Base-by-base conservation (phyloP, 1,140 invertebrate species). In the Ooceraea biroi region DNA sequence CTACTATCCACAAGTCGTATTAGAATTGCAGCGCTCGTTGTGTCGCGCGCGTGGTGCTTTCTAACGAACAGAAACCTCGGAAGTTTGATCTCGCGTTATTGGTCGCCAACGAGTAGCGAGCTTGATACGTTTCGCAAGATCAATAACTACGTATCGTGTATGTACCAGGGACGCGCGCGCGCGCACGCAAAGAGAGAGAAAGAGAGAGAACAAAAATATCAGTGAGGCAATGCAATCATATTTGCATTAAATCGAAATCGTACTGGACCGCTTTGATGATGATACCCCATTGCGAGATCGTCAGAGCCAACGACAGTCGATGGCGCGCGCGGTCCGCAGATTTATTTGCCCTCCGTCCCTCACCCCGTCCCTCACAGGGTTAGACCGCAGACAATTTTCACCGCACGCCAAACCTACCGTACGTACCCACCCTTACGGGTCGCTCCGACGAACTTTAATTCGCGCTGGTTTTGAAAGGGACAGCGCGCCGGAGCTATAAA, bases 401-500 rank as follows among this genome's bases (percentile, higher is more conserved):
- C 65, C 65, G 14, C 50, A 36, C 36, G 65, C 22, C 76, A 50
- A 69, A 57, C 76, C 36, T 52, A 41, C 2, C 36, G 36, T 36
- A 36, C 36, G 36, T 36, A 36, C 7, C 74, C 27, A 55, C 61
- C 60, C 65, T 80, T 69, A 69, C 17, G 44, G 65, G 19, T 44
- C 50, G 30, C 14, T 7, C 50, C 63, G 65, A 69, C 50, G 65
- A 71, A 80, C 60, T 78, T 82, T 85, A 85, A 85, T 85, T 82
- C 77, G 74, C 74, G 50, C 76, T 80, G 36, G 58, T 57, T 69
- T 76, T 69, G 55, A 69, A 71, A 84, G 82, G 72, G 61, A 72
- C 60, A 61, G 48, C 63, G 57, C 25, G 36, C 36, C 36, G 36
- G 61, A 22, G n/a, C 58, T 22, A 85, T 90, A 90, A 90, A 90